A percentile compares a stretch with the other conserved stretches of the same genome.
Conservation (phyloP, 2,113 vertebrate genomes). For the Ahaetulla prasina region DNA sequence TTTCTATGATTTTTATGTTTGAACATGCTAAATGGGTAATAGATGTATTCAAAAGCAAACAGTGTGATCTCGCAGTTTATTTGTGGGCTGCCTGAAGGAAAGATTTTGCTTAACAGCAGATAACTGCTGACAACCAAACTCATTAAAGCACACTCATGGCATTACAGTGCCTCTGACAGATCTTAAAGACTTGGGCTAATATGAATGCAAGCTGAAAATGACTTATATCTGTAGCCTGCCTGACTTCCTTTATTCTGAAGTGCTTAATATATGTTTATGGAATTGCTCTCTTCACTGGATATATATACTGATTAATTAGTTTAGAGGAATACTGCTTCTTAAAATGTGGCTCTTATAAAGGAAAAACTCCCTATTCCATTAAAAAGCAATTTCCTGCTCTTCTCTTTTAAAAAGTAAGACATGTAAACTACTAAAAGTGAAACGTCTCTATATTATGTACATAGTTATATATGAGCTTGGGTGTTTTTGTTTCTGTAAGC, state of each 20-base stretch:
- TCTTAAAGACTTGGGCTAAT: background rate
- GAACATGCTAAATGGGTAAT: background rate
- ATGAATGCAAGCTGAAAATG: background rate
- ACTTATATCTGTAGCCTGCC: background rate
- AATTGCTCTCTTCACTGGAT: background rate
- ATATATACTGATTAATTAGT: background rate
- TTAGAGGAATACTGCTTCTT: background rate
- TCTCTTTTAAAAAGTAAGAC: background rate
- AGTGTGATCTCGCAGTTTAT: background rate
- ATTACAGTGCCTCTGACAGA: background rate
- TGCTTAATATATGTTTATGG: background rate
- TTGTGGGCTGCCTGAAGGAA: background rate
- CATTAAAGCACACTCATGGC: background rate
- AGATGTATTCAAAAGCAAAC: background rate
- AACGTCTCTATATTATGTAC: background rate
- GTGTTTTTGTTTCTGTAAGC: background rate
- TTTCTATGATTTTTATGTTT: background rate
- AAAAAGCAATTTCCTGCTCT: background rate
- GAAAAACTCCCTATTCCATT: background rate
- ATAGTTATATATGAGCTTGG: background rate
- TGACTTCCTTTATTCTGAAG: background rate
- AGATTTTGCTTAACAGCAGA: background rate
- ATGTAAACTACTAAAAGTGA: background rate
- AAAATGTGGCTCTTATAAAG: background rate
- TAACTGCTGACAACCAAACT: background rate